These are phyloP conservation scores for Eumerus sabulonum DNA, from an alignment of 2,888 invertebrate genomes.

Conservation along the genomic window DNA sequence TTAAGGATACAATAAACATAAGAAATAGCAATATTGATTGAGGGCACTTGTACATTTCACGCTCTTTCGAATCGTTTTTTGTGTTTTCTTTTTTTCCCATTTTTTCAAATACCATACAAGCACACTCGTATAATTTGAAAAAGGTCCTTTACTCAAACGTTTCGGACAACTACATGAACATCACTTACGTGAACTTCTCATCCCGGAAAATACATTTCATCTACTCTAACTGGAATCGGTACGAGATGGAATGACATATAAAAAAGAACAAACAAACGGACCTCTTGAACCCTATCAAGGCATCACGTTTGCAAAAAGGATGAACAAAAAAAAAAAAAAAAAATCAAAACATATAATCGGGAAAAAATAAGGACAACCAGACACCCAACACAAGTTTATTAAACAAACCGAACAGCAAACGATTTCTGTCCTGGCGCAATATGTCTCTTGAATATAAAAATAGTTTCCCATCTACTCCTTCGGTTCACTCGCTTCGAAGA, in stretches of 20 bases:
- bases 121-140: not conserved
- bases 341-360: too few relatives aligned
- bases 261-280: constrained; percentile 22
- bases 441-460: constrained; percentile 54
- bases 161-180: constrained; percentile 14
- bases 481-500: too few relatives aligned
- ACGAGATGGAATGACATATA: not conserved
- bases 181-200: constrained; percentile 35
- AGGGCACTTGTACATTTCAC: too few relatives aligned
- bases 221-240: not conserved
- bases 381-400: constrained; percentile 56
- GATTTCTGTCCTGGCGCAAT: constrained; percentile 42
- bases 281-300: constrained; percentile 46
- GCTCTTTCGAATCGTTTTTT: not conserved
- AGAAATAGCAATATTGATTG: too few relatives aligned
- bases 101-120: not conserved
- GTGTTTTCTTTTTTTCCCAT: not conserved
- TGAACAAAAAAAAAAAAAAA: too few relatives aligned
- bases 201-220: constrained; percentile 46
- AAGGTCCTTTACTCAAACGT: not conserved
- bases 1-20: too few relatives aligned
- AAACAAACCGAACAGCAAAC: constrained; percentile 55
- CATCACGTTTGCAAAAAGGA: constrained; percentile 48
- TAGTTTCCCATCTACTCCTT: not conserved
- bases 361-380: constrained; percentile 25